phyloP scores from a whole-genome alignment of 2,888 invertebrate species.

The Liodrosophila aerea region DNA sequence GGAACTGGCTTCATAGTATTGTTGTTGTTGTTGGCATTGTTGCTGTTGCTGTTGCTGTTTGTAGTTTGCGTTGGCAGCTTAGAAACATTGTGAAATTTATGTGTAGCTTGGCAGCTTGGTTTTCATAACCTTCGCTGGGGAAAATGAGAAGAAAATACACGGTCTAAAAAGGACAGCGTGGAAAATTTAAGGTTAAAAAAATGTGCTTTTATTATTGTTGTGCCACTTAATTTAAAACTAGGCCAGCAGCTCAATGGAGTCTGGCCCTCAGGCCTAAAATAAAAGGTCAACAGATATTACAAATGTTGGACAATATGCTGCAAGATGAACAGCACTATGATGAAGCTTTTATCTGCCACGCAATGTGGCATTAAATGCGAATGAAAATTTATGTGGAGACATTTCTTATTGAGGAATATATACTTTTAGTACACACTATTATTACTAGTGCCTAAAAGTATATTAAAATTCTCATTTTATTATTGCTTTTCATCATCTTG shows the following conservation, averaged over 20 bases:
- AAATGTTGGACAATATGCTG: neutral
- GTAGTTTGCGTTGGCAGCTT: slow-evolving; percentile 24
- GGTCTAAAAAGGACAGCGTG: neutral
- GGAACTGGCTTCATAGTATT: slow-evolving; percentile 1
- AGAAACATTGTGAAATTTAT: slow-evolving; percentile 57
- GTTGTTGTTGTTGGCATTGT: slow-evolving; percentile 10
- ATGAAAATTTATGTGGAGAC: neutral
- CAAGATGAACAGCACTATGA: neutral
- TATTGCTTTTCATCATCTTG: slow-evolving; percentile 9
- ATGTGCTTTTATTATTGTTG: slow-evolving; percentile 46
- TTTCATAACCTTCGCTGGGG: slow-evolving; percentile 53
- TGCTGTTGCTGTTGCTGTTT: slow-evolving; percentile 36
- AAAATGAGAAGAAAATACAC: slow-evolving; percentile 15
- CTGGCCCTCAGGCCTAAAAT: slow-evolving; percentile 17
- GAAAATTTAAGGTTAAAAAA: slow-evolving; percentile 61
- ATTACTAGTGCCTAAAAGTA: too few species aligned
- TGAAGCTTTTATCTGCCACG: slow-evolving; percentile 11
- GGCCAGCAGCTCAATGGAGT: slow-evolving; percentile 47
- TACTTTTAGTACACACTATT: neutral
- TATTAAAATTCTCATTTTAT: neutral
- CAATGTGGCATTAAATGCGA: slow-evolving; percentile 7
- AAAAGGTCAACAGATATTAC: slow-evolving; percentile 28
- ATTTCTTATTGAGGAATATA: neutral
- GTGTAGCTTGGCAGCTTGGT: slow-evolving; percentile 44
- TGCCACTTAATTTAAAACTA: slow-evolving; percentile 60